Base-by-base conservation (phyloP, 2,113 vertebrate species). In the Pygoscelis antarcticus region DNA sequence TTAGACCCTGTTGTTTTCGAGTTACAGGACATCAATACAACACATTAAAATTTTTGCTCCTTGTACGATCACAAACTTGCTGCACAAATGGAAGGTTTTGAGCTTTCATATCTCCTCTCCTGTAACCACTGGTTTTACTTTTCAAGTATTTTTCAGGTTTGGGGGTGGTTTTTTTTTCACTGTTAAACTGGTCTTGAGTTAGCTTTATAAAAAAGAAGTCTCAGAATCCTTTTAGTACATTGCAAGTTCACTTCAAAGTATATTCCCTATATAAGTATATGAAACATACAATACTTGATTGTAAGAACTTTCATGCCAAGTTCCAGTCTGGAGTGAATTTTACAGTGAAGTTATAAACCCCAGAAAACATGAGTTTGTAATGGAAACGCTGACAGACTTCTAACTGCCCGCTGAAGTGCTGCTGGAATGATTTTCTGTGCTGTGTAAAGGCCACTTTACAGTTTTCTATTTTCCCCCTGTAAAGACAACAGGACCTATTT, bases 251-350 rank as follows among this genome's bases (percentile, higher is more conserved):
- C 20, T 91, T 82, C 14, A 1, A 82, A 81, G 7, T 64, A 7
- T 68, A 84, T 84, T 77, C 38, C 27, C 11, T 60, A 7, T 47
- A 3, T 62, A 81, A 69, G 12, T 60, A 26, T 25, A 54, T 84
- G 91, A 93, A 96, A 98, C 98, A 78, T 96, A 76, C 17, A 79
- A 8, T 46, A 82, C 42, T 55, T 84, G 40, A 85, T 84, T 74
- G 49, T 90, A 58, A 94, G 42, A 52, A 86, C 83, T 91, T 92
- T 52, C 68, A 36, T 71, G 36, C 30, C 22, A 54, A 85, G 29
- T 81, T 95, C 62, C 68, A 94, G 44, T 55, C 42, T 77, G 68
- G 38, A 86, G 32, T 74, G 52, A 96, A 72, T 75, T 95, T 93
- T 96, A 96, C 16, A 83, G 77, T 27, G 51, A 65, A 61, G 26